Percentiles rank a stretch among this genome's conserved stretches.
Evolutionary conservation across 2,888 invertebrate species (phyloP).

Genomic region (Chalcis sispes): DNA sequence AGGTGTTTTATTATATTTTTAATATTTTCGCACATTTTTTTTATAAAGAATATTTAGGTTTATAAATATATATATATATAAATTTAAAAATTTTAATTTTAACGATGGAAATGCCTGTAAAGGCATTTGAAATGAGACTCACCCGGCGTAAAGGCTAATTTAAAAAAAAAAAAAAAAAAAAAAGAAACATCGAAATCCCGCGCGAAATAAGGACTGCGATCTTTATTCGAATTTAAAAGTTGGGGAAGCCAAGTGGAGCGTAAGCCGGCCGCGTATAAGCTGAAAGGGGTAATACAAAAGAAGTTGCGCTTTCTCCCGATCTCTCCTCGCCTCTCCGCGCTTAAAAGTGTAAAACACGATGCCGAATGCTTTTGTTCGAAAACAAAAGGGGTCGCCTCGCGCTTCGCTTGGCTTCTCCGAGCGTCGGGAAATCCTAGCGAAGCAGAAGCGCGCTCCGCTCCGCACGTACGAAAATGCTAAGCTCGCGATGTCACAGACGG

Average conservation of each 20-base stretch:
- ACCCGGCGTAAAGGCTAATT: too few species aligned
- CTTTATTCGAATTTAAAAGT: slow-evolving; percentile 39
- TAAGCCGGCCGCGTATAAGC: slow-evolving; percentile 19
- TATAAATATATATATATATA: too few species aligned
- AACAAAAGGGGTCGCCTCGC: slow-evolving; percentile 54
- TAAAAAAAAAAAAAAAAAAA: too few species aligned
- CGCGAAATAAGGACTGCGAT: too few species aligned
- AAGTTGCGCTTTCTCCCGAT: slow-evolving; percentile 20
- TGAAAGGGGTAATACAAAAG: slow-evolving; percentile 39
- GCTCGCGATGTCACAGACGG: slow-evolving; percentile 46
- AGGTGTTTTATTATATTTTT: too few species aligned
- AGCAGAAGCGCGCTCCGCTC: background rate
- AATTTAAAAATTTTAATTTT: too few species aligned
- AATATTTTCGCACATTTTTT: too few species aligned
- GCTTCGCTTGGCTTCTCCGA: slow-evolving; percentile 56
- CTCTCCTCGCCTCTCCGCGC: slow-evolving; percentile 9
- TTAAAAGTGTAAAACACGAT: slow-evolving; percentile 59
- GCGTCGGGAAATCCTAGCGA: slow-evolving; percentile 45
- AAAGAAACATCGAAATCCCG: too few species aligned
- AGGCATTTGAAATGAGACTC: too few species aligned
- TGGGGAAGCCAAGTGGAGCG: slow-evolving; percentile 44
- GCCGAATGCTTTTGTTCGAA: slow-evolving; percentile 59
- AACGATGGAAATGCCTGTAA: too few species aligned
- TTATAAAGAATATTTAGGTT: too few species aligned
- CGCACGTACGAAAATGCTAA: slow-evolving; percentile 46